Conservation (phyloP, 1,140 invertebrate species). For the Radopholus similis region DNA sequence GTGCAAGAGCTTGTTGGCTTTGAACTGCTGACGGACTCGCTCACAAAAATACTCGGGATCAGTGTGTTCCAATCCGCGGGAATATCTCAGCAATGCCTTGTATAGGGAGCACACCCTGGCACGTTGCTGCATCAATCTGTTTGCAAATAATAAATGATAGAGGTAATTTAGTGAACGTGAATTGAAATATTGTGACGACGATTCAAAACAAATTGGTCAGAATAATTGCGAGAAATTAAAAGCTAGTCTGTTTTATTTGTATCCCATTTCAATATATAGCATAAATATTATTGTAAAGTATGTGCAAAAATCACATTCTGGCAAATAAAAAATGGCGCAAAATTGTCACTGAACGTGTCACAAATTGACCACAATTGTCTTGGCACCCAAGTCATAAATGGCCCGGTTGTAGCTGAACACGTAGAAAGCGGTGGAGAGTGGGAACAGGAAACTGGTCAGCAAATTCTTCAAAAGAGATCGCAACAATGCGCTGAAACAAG, state of each 20-base stretch:
- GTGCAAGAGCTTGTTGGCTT: slow-evolving; percentile 4
- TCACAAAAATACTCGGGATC: slow-evolving; percentile 26
- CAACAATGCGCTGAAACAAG: slow-evolving; percentile 28
- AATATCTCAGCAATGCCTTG: slow-evolving; percentile 25
- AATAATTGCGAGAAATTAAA: too few relatives aligned
- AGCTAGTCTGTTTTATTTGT: too few relatives aligned
- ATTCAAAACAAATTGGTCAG: too few relatives aligned
- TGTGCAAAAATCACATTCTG: too few relatives aligned
- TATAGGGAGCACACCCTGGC: slow-evolving; percentile 10
- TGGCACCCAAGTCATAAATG: slow-evolving; percentile 40
- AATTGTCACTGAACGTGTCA: too few relatives aligned
- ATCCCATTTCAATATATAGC: too few relatives aligned
- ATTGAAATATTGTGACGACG: too few relatives aligned
- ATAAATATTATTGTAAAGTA: too few relatives aligned
- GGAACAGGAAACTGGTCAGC: slow-evolving; percentile 42
- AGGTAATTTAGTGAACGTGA: too few relatives aligned
- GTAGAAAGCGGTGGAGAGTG: slow-evolving; percentile 46
- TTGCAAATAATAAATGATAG: too few relatives aligned
- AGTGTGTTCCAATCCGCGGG: slow-evolving; percentile 17
- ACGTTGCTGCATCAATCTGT: slow-evolving; percentile 1
- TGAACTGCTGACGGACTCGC: slow-evolving; percentile 24
- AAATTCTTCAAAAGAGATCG: slow-evolving; percentile 43
- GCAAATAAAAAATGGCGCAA: too few relatives aligned
- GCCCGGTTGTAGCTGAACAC: slow-evolving; percentile 39
- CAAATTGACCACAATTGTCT: slow-evolving; percentile 35